Evolutionary conservation across 2,888 invertebrate species (phyloP), one percentile per base, ranked within the genome.

Genomic region (Drosophila testacea): DNA sequence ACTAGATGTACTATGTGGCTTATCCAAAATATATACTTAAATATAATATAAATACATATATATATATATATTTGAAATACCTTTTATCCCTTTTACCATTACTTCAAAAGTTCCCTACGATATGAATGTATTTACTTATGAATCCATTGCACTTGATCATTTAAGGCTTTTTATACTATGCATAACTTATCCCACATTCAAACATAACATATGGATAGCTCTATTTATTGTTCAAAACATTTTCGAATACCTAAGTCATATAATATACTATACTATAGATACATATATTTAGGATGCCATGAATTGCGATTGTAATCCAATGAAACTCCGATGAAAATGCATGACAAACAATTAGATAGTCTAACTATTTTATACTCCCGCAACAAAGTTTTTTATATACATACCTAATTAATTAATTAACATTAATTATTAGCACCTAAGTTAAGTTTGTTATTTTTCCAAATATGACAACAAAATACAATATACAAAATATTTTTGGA

Each of bases 1-100:
- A 82, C 88, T 83, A 87, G 85, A 71, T 71, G 51, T 87, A 87
- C 87, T 88, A 83, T 83, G 88, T 85, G 88, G 88, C 85, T 85
- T 88, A 86, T 69, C 69, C 83, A 77, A 54, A 75, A 75, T 39
- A 69, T 7, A 6, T 42, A 60, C 27, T 51, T 46, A 51, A 27
- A 44, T 39, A 51, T 47, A 57, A 61, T 36, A 70, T 61, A 56
- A 27, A 39, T 27, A 62, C 7, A 55, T 4, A 28, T 47, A 59
- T 30, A 59, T 10, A 63, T 16, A 52, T 57, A 55, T 44, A 63
- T 63, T 62, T 47, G n/a, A 50, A 50, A 50, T 50, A 64, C 56
- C 39, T 34, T 56, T 55, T 39, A 34, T 6, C 11, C 46, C 28
- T 6, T 39, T 30, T 55, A 55, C 66, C 41, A 61, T 41, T 73